Evolutionary conservation across 2,888 invertebrate species (phyloP), one percentile per base, ranked within the genome.

Genomic region (Rhorus exstirpatorius): DNA sequence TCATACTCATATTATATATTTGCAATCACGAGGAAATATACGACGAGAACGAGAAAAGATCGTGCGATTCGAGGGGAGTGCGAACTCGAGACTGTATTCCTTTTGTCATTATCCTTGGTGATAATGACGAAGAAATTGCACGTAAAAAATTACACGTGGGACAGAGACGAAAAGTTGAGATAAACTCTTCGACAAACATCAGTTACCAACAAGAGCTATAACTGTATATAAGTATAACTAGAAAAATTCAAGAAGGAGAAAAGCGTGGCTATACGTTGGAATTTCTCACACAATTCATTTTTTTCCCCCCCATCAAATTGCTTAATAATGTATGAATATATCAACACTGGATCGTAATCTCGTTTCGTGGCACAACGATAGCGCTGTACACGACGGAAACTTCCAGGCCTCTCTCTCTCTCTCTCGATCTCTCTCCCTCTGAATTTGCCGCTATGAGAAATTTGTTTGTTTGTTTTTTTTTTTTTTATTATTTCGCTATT

Each of bases 211-310:
- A 24, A 26, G 46, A 46, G n/a, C n/a, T n/a, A n/a, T n/a, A n/a
- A n/a, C n/a, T n/a, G n/a, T n/a, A n/a, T n/a, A n/a, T 24, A 12
- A 24, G 46, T 46, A 31, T 53, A 0, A 35, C 17, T 35, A 35
- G 31, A 38, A 61, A 41, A 19, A 41, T 21, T 0, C 10, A 26
- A 10, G 21, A 8, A 35, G 55, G 19, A 41, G 12, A 55, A 53
- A 41, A 55, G 12, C 10, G 7, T 31, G 19, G 53, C 46, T 46
- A 46, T 67, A 24, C n/a, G 49, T 35, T 7, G 3, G 14, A 41
- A 38, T 70, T 70, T 70, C 70, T 12, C 70, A 70, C 70, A 38
- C 35, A 55, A 41, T 55, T 41, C 14, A 35, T 53, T 35, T 60
- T 38, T 6, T 24, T 53, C 53, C 21, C 41, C 38, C 19, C 1